Evolutionary conservation across 2,888 invertebrate species (phyloP).

Genomic region (Aphidius colemani): DNA sequence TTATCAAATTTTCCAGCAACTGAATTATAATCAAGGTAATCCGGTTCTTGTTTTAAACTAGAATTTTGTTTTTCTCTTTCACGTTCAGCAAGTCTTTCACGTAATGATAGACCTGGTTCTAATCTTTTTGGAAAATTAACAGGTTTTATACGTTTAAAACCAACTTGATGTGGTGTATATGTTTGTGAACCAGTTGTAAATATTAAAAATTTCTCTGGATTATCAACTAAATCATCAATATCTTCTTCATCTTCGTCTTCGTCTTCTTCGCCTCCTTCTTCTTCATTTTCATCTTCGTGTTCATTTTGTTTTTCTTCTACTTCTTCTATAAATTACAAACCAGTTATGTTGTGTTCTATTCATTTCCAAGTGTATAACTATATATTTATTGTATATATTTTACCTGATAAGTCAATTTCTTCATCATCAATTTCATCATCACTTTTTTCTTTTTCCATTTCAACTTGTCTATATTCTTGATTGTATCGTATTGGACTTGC

Average conservation of each 20-base stretch:
- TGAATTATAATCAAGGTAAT: constrained; percentile 71
- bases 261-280: not conserved
- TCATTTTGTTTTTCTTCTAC: not conserved
- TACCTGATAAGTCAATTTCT: constrained; percentile 53
- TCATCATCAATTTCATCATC: constrained; percentile 53
- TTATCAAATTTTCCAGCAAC: constrained; percentile 74
- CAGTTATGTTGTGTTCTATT: not conserved
- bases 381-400: too few species aligned
- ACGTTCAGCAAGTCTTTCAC: constrained; percentile 68
- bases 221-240: constrained; percentile 62
- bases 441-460: constrained; percentile 54
- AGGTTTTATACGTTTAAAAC: constrained; percentile 75
- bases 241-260: constrained; percentile 40
- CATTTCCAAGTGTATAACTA: constrained; percentile 14
- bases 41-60: constrained; percentile 63
- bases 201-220: constrained; percentile 75
- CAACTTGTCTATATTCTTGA: constrained; percentile 67
- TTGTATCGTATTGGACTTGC: constrained; percentile 68
- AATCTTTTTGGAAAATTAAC: constrained; percentile 71
- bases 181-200: constrained; percentile 84
- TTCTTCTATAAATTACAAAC: not conserved
- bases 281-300: not conserved
- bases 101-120: constrained; percentile 71
- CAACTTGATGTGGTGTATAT: constrained; percentile 84
- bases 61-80: constrained; percentile 62